A percentile compares a stretch with the other conserved stretches of the same genome.
Evolutionary conservation across 2,113 vertebrate species (phyloP).

Genomic region (Oreochromis spilurus): DNA sequence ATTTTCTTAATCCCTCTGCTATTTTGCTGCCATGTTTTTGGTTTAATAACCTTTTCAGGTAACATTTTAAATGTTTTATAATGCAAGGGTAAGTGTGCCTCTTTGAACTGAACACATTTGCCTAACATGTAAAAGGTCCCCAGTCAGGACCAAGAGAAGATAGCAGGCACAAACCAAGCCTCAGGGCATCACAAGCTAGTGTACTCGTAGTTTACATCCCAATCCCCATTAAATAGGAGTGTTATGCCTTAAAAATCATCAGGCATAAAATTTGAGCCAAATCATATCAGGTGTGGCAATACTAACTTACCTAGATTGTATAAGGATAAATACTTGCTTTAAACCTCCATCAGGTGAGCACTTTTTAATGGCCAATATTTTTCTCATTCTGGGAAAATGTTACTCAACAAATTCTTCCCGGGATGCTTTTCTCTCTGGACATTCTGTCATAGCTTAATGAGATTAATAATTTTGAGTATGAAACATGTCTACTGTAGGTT

Average conservation of each 20-base stretch:
- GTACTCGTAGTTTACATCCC: rapidly evolving
- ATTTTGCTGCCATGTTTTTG: not conserved
- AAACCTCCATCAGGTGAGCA: not conserved
- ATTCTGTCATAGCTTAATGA: not conserved
- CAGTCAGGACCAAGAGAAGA: not conserved
- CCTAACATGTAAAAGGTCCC: not conserved
- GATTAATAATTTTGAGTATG: not conserved
- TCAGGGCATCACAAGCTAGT: not conserved
- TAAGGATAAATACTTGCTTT: not conserved
- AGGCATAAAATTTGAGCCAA: not conserved
- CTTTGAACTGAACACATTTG: not conserved
- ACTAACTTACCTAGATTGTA: rapidly evolving
- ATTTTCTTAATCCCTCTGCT: not conserved
- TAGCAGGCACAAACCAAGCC: not conserved
- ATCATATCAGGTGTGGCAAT: not conserved
- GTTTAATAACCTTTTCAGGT: not conserved
- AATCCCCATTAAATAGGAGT: not conserved
- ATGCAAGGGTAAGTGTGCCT: not conserved
- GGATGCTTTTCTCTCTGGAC: not conserved
- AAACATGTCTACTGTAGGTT: not conserved
- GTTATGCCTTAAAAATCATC: not conserved
- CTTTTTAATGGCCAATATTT: not conserved
- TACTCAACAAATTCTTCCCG: rapidly evolving
- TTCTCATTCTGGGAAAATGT: not conserved
- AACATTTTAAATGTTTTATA: not conserved